Base-by-base conservation (phyloP, 2,888 invertebrate species). In the Petrophora chlorosata region DNA sequence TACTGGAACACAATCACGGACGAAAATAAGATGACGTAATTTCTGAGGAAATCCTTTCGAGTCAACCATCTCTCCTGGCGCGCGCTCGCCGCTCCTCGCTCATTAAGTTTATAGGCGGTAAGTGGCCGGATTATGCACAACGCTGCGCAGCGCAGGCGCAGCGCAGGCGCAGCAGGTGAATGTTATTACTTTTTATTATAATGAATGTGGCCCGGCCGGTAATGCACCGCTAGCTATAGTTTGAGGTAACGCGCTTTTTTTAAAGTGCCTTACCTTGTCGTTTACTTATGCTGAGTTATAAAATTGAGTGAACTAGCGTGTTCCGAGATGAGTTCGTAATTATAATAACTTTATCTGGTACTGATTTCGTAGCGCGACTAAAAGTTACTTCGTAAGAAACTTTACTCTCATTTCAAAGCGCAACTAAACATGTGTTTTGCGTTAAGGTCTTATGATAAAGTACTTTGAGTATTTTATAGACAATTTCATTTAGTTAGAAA, bases 51-150 rank as follows among this genome's bases (percentile, higher is more conserved):
- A 29, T 8, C 15, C n/a, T n/a, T 28, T 28, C 12, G 3, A 13
- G 8, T 16, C 10, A 23, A 15, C 5, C 14, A 30, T 7, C 10
- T 19, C 8, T 1, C 0, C 7, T 19, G 23, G 10, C 7, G 16
- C 9, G 16, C n/a, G 14, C 28, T n/a, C 16, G 17, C 13, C 16
- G n/a, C 17, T 29, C 14, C 16, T 23, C 25, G 14, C 28, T 28
- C 22, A 39, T 28, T 46, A 46, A 33, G 9, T 39, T 33, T 25
- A 45, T 38, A 25, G 45, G 25, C 45, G 19, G 8, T 45, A 44
- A 46, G 45, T 46, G 45, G 45, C 3, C 28, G 26, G 17, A 32
- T 38, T 38, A 38, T 45, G 38, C 25, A 30, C 16, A 12, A 28
- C 7, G 5, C 10, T 4, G 26, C 10, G 15, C 22, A 10, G 17